phyloP scores from a whole-genome alignment of 1,140 invertebrate species.

The Phymastichus coffea region DNA sequence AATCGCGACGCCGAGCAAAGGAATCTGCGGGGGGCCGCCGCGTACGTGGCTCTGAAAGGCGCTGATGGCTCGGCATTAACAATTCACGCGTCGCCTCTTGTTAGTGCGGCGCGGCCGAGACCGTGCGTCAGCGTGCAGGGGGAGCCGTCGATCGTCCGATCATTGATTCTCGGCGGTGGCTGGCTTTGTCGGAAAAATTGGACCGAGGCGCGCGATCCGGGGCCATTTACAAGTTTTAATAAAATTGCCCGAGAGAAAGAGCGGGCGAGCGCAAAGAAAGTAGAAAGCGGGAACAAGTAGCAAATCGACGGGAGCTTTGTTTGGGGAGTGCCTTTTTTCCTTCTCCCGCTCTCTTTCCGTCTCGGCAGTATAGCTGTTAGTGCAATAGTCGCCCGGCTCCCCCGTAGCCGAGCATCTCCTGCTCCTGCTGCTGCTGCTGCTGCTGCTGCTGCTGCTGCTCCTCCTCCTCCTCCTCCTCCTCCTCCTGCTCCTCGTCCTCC shows the following conservation, averaged over 20 bases:
- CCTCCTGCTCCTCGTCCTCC: constrained; percentile 30
- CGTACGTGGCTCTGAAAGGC: too few relatives aligned
- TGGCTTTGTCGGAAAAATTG: too few relatives aligned
- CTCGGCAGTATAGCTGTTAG: not conserved
- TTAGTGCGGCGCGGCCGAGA: too few relatives aligned
- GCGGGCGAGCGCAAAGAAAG: constrained; percentile 38
- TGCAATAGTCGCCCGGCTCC: not conserved
- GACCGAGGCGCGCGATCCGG: too few relatives aligned
- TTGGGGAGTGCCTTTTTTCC: constrained; percentile 34
- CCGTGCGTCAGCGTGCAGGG: constrained; percentile 17
- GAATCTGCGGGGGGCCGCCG: too few relatives aligned
- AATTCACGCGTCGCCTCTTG: constrained; percentile 46
- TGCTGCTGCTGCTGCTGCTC: too few relatives aligned
- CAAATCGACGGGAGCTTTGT: constrained; percentile 46
- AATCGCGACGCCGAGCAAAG: not conserved
- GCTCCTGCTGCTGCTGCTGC: too few relatives aligned
- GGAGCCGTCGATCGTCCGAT: too few relatives aligned
- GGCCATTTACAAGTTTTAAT: constrained; percentile 56
- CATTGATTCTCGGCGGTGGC: too few relatives aligned
- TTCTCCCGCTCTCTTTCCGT: not conserved
- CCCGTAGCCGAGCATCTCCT: too few relatives aligned
- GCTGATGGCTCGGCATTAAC: constrained; percentile 49
- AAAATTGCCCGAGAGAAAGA: constrained; percentile 45
- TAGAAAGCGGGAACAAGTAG: constrained; percentile 40
- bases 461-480: not conserved